A percentile compares a stretch with the other conserved stretches of the same genome.
Evolutionary conservation across 2,113 vertebrate genomes (phyloP).

Genomic region (Pygoscelis adeliae): DNA sequence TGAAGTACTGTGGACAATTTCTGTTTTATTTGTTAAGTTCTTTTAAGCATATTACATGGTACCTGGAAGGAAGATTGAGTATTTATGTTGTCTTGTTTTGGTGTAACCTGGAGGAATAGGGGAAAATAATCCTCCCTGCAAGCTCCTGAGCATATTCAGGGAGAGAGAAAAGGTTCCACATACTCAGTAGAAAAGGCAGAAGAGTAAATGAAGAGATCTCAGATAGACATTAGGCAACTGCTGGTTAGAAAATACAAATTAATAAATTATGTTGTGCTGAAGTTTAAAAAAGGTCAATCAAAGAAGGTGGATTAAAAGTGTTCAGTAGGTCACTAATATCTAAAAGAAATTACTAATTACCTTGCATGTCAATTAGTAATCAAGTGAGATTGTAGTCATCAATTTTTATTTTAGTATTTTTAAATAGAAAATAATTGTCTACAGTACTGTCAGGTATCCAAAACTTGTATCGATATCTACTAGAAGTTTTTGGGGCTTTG

Average conservation of each 20-base stretch:
- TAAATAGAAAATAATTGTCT: background rate
- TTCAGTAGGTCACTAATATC: background rate
- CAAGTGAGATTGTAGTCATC: background rate
- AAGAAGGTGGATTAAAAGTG: background rate
- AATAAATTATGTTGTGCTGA: background rate
- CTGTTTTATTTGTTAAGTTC: background rate
- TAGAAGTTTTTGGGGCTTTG: background rate
- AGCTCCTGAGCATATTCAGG: background rate
- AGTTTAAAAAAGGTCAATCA: background rate
- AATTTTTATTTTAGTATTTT: background rate
- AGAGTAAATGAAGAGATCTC: background rate
- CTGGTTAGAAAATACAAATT: background rate
- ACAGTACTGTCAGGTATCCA: background rate
- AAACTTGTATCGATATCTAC: background rate
- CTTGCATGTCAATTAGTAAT: background rate
- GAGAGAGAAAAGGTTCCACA: background rate
- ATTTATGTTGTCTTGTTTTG: background rate
- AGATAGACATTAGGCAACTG: background rate
- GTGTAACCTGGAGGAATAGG: background rate
- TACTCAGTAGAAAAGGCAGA: background rate
- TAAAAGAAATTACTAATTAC: background rate
- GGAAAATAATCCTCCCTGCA: background rate
- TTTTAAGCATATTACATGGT: background rate
- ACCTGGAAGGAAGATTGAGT: background rate
- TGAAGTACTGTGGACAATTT: background rate